Evolutionary conservation across 2,113 vertebrate species (phyloP).

Genomic region (Limnothrissa miodon): DNA sequence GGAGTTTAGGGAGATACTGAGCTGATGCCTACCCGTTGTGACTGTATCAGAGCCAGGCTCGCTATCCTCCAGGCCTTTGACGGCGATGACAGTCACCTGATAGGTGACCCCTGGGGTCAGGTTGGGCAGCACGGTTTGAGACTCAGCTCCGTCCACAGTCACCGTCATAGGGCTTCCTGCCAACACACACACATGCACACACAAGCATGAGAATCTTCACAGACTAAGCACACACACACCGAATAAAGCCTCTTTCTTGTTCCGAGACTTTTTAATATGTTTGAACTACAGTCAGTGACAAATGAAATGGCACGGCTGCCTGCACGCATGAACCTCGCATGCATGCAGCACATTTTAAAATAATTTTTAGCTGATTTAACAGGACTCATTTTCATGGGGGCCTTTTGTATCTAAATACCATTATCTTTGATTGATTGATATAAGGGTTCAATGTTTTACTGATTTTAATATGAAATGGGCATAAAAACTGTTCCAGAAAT

Average conservation of each 20-base stretch:
- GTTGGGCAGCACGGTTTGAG: slow-evolving; percentile 75
- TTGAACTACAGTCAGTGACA: too few species aligned
- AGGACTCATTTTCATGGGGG: too few species aligned
- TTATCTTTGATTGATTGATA: too few species aligned
- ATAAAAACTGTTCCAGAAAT: too few species aligned
- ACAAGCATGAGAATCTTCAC: not conserved
- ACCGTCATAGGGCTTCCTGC: slow-evolving; percentile 78
- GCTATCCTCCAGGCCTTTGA: slow-evolving; percentile 89
- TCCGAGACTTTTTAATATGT: not conserved
- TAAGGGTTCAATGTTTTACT: too few species aligned
- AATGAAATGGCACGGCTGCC: too few species aligned
- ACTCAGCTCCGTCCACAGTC: slow-evolving; percentile 76
- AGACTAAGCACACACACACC: not conserved
- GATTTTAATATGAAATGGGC: too few species aligned
- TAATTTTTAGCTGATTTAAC: too few species aligned
- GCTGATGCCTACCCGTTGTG: slow-evolving; percentile 79
- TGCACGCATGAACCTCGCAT: too few species aligned
- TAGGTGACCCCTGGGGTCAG: slow-evolving; percentile 86
- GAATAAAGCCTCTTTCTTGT: not conserved
- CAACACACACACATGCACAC: slow-evolving; percentile 29
- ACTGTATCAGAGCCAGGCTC: slow-evolving; percentile 82
- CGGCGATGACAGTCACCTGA: slow-evolving; percentile 78
- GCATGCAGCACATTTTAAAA: too few species aligned
- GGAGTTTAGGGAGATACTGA: not conserved
- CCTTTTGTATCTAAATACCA: too few species aligned